A percentile compares a stretch with the other conserved stretches of the same genome.
Evolutionary conservation across 2,888 invertebrate species (phyloP).

Genomic region (Lepidonotus clava): DNA sequence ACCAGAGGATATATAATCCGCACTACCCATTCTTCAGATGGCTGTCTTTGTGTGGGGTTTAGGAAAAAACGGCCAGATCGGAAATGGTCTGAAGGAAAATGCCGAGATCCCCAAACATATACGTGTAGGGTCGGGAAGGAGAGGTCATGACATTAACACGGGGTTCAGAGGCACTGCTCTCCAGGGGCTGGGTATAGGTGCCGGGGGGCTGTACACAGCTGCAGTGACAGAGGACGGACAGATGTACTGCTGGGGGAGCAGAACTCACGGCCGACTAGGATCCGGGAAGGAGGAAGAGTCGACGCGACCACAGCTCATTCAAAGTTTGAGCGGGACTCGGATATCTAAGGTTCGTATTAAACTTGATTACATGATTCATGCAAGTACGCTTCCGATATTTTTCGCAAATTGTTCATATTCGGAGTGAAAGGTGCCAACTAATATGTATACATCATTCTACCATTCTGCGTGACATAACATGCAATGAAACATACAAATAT

Average conservation of each 20-base stretch:
- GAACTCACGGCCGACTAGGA: constrained; percentile 70
- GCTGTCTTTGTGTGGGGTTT: constrained; percentile 65
- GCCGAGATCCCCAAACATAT: neutral
- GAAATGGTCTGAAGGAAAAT: constrained; percentile 63
- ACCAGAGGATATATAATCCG: too few species aligned
- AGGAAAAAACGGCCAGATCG: constrained; percentile 70
- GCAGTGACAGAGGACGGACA: constrained; percentile 63
- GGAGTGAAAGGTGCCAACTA: too few species aligned
- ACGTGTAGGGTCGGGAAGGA: neutral
- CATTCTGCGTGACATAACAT: too few species aligned
- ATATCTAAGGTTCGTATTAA: too few species aligned
- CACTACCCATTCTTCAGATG: too few species aligned
- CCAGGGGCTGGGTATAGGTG: constrained; percentile 58
- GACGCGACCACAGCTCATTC: neutral
- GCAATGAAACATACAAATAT: too few species aligned
- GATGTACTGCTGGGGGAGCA: constrained; percentile 67
- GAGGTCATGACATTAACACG: neutral
- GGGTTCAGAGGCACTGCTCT: constrained; percentile 45
- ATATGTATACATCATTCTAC: too few species aligned
- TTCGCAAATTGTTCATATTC: too few species aligned
- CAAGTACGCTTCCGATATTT: too few species aligned
- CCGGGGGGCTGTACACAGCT: constrained; percentile 67
- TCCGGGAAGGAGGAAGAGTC: constrained; percentile 60
- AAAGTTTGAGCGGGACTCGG: neutral
- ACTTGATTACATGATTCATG: too few species aligned